Evolutionary conservation across 2,113 vertebrate genomes (phyloP), one percentile per base, ranked within the genome.

Genomic region (Microtus oregoni): DNA sequence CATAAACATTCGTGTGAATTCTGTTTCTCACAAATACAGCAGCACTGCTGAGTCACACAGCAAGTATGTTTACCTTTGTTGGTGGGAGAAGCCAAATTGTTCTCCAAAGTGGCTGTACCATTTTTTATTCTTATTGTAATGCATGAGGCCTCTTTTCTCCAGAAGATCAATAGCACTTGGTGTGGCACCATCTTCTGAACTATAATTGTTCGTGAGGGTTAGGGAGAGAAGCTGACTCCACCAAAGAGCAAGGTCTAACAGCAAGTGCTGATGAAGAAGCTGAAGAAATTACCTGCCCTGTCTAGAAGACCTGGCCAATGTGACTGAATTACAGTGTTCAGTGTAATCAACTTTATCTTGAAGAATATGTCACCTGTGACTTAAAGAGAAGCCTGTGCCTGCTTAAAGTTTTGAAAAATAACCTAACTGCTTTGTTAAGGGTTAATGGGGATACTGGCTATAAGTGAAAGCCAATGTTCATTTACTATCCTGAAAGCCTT

Each of bases 1-100:
- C 38, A n/a, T 47, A 47, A 96, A 95, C 68, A 89, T 58, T 81
- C 30, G 73, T 50, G 17, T 55, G 63, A 78, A 86, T 61, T 91
- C 12, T 86, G 20, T 52, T 90, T 86, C 47, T 41, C 28, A 65
- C 15, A 55, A 68, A 70, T 70, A 68, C 55, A 41, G 35, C 50
- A 24, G 65, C 15, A 93, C 17, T 94, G 41, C 58, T 72, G 47
- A 19, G 67, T 86, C 35, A 92, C 73, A 89, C 47, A 63, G 24
- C 68, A 75, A 81, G 9, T 50, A 93, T 35, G n/a, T 50, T 85
- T 63, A 72, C 6, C 4, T 73, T 58, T 22, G 14, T 5, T 58
- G 68, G 44, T n/a, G 6, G 73, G 78, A 79, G 32, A 67, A 22
- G 20, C 0, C 12, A 67, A 82, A 83, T 15, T 79, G 15, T 44